Base-by-base conservation (phyloP, 2,113 vertebrate species). In the Cyprinodon tularosa region DNA sequence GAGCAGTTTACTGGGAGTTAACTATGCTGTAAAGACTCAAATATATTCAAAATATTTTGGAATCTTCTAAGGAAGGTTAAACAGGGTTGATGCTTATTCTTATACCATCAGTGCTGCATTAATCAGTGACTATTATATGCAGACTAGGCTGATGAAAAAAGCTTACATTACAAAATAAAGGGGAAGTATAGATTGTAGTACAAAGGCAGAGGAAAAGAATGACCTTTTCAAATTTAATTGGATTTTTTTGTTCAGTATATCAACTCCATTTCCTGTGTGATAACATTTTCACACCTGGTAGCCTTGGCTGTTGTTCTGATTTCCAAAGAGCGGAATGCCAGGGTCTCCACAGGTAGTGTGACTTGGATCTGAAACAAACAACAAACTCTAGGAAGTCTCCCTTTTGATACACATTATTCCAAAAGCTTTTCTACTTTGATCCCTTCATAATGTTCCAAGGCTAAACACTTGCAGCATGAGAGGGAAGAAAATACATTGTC, bases 261-360 rank as follows among this genome's bases (percentile, higher is more conserved):
- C 13, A 14, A 74, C 29, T 44, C 0, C 12, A 47, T 67, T 42
- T 67, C 20, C 4, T 8, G 37, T 57, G 20, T 60, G 42, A 48
- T 13, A 37, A 65, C 0, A 40, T 59, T 13, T 72, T 63, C 73
- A 69, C 45, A 98, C 98, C 97, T 99, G 97, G 83, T 95, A 98
- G 78, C 98, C 98, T 91, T 97, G 97, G 84, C 96, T 97, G 86
- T 94, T 98, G 94, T 99, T 99, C 91, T 98, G 98, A 78, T 94
- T 94, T 85, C 97, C 98, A 42, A 97, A 99, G 44, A 96, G 91
- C 0, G 98, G 98, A 57, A 91, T 81, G 1, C 97, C 96, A 0
- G 98, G 97, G 83, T 99, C 97, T 0, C 91, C 89, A 38, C 98
- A 99, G 0, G 90, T 96, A 1, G 97, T 99, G 86, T 98, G 96